Conservation (phyloP, 2,113 vertebrate species). For the Cololabis saira region DNA sequence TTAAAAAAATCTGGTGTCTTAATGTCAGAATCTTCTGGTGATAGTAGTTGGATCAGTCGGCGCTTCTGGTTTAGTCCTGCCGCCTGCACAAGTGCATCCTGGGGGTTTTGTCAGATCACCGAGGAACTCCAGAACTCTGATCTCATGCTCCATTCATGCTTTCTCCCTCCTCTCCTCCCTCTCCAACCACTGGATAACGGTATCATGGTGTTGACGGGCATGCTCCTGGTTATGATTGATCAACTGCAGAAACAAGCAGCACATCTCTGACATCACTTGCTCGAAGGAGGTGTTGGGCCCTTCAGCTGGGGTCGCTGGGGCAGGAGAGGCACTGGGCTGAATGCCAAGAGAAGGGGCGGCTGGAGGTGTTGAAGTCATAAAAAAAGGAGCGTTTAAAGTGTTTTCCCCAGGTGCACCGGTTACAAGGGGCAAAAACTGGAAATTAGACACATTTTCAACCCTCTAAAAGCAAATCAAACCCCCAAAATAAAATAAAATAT, state of each 20-base stretch:
- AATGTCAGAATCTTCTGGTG: too few relatives aligned
- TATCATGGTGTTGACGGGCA: constrained; percentile 62
- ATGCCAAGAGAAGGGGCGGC: constrained; percentile 15
- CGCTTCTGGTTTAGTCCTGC: neutral
- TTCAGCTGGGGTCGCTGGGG: neutral
- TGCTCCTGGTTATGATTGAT: constrained; percentile 67
- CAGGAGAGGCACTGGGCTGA: neutral
- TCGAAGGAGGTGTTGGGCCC: constrained; percentile 32
- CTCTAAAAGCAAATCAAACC: too few relatives aligned
- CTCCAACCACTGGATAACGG: constrained; percentile 64
- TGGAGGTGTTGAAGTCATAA: neutral
- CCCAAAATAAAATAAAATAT: too few relatives aligned
- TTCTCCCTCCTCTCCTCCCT: constrained; percentile 62
- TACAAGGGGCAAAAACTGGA: neutral
- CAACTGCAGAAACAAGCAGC: constrained; percentile 61
- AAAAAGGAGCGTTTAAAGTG: constrained; percentile 26
- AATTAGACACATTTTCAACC: too few relatives aligned
- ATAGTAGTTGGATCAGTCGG: too few relatives aligned
- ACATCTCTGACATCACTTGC: constrained; percentile 58
- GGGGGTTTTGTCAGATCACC: constrained; percentile 31
- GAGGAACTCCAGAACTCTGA: constrained; percentile 70
- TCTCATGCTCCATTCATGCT: constrained; percentile 71
- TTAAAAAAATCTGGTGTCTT: too few relatives aligned
- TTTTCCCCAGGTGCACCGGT: constrained; percentile 41
- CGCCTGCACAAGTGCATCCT: constrained; percentile 21